Conservation (phyloP, 2,888 invertebrate species). For the Drosophila rubida region DNA sequence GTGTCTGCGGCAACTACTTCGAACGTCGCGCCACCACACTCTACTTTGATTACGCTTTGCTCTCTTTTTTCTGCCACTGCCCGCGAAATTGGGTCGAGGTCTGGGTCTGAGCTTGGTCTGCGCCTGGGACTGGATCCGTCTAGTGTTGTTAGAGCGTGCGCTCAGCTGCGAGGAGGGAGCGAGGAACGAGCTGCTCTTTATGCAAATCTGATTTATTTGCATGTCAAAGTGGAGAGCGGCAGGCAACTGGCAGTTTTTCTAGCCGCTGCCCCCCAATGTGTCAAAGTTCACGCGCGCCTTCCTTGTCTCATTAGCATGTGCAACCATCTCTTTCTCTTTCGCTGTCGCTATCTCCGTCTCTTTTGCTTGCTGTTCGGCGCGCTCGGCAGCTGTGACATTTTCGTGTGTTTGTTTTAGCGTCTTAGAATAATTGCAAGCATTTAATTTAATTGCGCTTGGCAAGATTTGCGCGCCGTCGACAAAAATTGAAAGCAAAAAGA, state of each 20-base stretch:
- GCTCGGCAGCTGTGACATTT: slow-evolving; percentile 27
- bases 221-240: slow-evolving; percentile 70
- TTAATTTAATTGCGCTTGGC: slow-evolving; percentile 78
- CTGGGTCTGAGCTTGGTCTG: not conserved
- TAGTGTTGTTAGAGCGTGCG: too few relatives aligned
- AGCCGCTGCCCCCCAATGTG: slow-evolving; percentile 26
- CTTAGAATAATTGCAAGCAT: slow-evolving; percentile 79
- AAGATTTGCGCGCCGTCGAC: slow-evolving; percentile 56
- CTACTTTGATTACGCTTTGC: slow-evolving; percentile 25
- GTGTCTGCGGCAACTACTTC: slow-evolving; percentile 46
- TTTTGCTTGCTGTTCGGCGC: not conserved
- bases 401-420: slow-evolving; percentile 58
- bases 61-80: not conserved
- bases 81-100: not conserved
- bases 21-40: slow-evolving; percentile 14
- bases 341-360: not conserved
- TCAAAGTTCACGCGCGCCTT: slow-evolving; percentile 54
- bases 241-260: slow-evolving; percentile 20
- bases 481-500: slow-evolving; percentile 26
- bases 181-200: slow-evolving; percentile 56
- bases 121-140: slow-evolving; percentile 42
- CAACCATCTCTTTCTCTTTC: not conserved
- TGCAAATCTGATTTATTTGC: slow-evolving; percentile 82
- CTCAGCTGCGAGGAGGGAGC: not conserved
- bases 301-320: slow-evolving; percentile 57